A percentile compares a stretch with the other conserved stretches of the same genome.
These are phyloP conservation scores for Thalassarche chlororhynchos DNA, from an alignment of 2,113 vertebrate genomes.

Conservation along the genomic window DNA sequence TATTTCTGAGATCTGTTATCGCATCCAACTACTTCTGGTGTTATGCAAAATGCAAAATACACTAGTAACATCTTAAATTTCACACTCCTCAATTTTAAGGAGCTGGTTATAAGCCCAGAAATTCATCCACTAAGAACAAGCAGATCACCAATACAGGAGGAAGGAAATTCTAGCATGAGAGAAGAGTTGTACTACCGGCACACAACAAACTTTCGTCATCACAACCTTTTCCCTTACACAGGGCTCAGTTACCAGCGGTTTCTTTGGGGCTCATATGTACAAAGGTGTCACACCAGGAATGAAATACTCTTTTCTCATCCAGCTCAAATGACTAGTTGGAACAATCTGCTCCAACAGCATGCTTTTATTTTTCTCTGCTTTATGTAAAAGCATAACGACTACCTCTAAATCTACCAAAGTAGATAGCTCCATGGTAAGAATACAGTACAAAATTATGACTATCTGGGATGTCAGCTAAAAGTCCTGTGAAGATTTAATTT, in stretches of 20 bases:
- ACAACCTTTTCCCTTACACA: background rate
- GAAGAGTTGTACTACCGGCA: background rate
- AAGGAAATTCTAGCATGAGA: background rate
- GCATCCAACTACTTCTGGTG: background rate
- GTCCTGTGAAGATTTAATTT: background rate
- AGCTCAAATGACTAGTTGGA: background rate
- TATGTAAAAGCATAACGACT: constrained; percentile 13
- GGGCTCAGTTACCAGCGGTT: background rate
- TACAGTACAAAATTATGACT: background rate
- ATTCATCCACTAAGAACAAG: background rate
- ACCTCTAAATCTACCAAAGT: background rate
- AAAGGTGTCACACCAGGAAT: background rate
- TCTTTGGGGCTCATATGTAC: background rate
- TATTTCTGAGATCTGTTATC: background rate
- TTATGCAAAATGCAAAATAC: background rate
- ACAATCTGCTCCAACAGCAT: background rate
- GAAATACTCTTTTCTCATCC: background rate
- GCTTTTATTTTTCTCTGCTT: background rate
- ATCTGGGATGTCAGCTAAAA: background rate
- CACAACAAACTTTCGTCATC: background rate
- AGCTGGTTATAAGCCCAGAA: background rate
- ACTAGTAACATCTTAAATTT: background rate
- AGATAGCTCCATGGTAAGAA: background rate
- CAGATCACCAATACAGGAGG: background rate
- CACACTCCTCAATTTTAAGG: background rate